A percentile compares a stretch with the other conserved stretches of the same genome.
These are phyloP conservation scores for Lasius platythorax DNA, from an alignment of 2,888 invertebrate genomes.

Conservation along the genomic window DNA sequence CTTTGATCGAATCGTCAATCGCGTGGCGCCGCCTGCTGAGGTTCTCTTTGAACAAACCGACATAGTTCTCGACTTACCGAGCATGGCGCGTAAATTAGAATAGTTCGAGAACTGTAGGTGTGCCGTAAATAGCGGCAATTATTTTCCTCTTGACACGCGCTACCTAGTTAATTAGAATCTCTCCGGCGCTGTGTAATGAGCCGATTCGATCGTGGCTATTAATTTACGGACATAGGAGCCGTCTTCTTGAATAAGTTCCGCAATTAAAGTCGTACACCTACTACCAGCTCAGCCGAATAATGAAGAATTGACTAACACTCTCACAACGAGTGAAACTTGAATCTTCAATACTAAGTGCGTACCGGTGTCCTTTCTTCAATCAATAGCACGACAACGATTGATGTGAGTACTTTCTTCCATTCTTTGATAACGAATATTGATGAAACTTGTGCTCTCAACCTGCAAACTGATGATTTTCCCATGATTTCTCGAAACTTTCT, in stretches of 20 bases:
- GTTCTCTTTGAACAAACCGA: constrained; percentile 6
- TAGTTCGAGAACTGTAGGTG: neutral
- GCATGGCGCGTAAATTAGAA: constrained; percentile 58
- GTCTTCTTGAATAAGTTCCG: constrained; percentile 58
- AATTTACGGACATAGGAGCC: constrained; percentile 57
- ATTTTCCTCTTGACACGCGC: constrained; percentile 39
- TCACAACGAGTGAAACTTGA: constrained; percentile 48
- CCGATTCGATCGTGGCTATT: constrained; percentile 57
- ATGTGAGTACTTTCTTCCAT: constrained; percentile 61
- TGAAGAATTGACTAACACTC: constrained; percentile 67
- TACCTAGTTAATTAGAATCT: constrained; percentile 52
- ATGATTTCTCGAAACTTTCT: constrained; percentile 55
- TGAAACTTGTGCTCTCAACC: constrained; percentile 59
- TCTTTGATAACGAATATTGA: constrained; percentile 59
- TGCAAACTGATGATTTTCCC: constrained; percentile 44
- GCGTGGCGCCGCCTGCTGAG: constrained; percentile 67
- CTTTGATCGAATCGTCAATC: constrained; percentile 63
- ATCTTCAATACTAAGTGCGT: constrained; percentile 74
- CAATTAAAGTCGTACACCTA: constrained; percentile 64
- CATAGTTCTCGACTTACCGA: constrained; percentile 51
- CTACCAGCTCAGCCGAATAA: constrained; percentile 41
- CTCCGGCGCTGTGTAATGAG: constrained; percentile 42
- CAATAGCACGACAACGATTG: constrained; percentile 59
- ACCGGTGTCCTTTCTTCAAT: constrained; percentile 77
- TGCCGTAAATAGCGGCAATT: constrained; percentile 41